Base-by-base conservation (phyloP, 2,888 invertebrate genomes). In the Linnaemya tessellans region DNA sequence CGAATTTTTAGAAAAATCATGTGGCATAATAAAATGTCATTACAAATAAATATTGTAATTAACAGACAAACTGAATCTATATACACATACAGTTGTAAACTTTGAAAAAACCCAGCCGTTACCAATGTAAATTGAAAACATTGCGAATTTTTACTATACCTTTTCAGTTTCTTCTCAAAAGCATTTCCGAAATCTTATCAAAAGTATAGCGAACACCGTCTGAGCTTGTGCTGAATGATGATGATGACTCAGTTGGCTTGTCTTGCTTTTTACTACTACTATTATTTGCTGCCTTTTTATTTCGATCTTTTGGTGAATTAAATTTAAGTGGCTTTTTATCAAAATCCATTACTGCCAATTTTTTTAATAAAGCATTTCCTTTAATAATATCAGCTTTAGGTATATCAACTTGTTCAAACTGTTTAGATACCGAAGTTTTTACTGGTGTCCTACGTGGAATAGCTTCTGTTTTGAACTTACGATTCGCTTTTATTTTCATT, bases 341-440 rank as follows among this genome's bases (percentile, higher is more conserved):
- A 0, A 30, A 8, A 8, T 79, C 46, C 7, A 30, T 25, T 0
- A 20, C 10, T n/a, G 70, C 46, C 11, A 85, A 5, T 60, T 60
- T 54, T 20, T 80, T 60, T 22, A 85, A 38, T n/a, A 80, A 75
- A 35, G 60, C 35, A 22, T 54, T 74, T 38, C 75, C 85, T 18
- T 60, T 79, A 3, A 74, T 70, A 54, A 82, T 75, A 62, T 75
- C 67, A 13, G 83, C 83, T 49, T 85, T 85, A 11, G 82, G 82
- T 35, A 85, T 75, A 51, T 22, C 65, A 22, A 30, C 30, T 13
- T 5, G 13, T 20, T 43, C 30, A 30, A 30, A 3, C 2, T 3
- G 30, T 30, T 30, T 30, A 30, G 30, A 30, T 30, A 30, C 2
- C 5, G 18, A 9, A 5, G 56, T 15, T 20, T 56, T 25, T 41